Evolutionary conservation across 2,113 vertebrate genomes (phyloP).

Genomic region (Gobiocypris rarus): DNA sequence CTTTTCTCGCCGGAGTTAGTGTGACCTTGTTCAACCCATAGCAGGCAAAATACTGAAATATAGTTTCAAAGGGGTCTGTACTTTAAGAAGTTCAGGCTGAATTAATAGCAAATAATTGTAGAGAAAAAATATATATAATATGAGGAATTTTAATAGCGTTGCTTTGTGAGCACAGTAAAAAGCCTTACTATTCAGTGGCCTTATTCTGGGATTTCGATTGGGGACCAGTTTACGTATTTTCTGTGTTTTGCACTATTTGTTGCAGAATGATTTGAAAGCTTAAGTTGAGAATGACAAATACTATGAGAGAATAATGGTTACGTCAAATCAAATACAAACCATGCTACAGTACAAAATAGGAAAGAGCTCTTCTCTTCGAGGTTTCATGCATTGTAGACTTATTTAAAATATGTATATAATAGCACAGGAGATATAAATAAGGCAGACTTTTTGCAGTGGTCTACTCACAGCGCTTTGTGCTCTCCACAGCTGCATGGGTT

Average conservation of each 20-base stretch:
- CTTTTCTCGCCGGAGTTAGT: neutral
- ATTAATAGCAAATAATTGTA: conserved; percentile 1
- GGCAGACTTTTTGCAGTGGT: conserved; percentile 42
- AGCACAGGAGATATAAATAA: conserved; percentile 43
- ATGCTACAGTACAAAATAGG: neutral
- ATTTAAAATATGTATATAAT: conserved; percentile 41
- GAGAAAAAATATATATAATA: neutral
- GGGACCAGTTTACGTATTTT: neutral
- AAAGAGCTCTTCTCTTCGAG: neutral
- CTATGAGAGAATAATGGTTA: conserved; percentile 7
- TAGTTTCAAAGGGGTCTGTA: neutral
- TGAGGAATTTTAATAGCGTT: neutral
- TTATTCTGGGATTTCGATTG: conserved; percentile 36
- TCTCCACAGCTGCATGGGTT: conserved; percentile 56
- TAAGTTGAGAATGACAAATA: conserved; percentile 42
- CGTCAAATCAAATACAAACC: conserved; percentile 15
- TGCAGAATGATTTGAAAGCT: conserved; percentile 36
- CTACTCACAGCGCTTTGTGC: conserved; percentile 45
- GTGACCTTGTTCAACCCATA: neutral
- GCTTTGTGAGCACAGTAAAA: neutral
- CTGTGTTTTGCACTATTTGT: conserved; percentile 41
- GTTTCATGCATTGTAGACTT: conserved; percentile 17
- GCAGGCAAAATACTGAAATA: neutral
- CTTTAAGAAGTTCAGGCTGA: neutral
- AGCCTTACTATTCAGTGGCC: neutral